phyloP scores from a whole-genome alignment of 2,888 invertebrate species.

The Cerastis rubricosa region DNA sequence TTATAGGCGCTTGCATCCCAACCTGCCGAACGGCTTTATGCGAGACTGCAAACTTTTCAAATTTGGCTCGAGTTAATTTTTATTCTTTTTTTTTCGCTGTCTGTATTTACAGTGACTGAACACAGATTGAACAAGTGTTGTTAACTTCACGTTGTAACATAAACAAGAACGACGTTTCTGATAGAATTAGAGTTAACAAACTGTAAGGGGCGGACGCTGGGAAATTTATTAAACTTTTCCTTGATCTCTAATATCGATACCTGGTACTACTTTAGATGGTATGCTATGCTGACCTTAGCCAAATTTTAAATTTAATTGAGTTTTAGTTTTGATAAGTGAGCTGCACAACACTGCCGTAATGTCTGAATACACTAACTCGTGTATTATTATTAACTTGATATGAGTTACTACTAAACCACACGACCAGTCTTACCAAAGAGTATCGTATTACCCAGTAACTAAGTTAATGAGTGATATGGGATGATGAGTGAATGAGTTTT shows the following conservation, averaged over 20 bases:
- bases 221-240: constrained; percentile 74
- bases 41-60: constrained; percentile 52
- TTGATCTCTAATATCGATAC: constrained; percentile 59
- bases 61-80: constrained; percentile 57
- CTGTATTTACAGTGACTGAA: constrained; percentile 58
- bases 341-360: background rate
- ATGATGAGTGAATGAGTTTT: no score
- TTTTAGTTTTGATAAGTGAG: background rate
- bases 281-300: background rate
- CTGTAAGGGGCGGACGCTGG: constrained; percentile 69
- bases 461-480: background rate
- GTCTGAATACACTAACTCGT: background rate
- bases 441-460: background rate
- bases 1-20: constrained; percentile 42
- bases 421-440: background rate
- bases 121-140: constrained; percentile 68
- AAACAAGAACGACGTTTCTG: constrained; percentile 72
- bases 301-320: background rate
- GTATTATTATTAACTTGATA: background rate
- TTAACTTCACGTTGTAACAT: constrained; percentile 68
- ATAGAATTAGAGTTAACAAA: constrained; percentile 78
- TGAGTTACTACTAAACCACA: background rate
- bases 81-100: constrained; percentile 53
- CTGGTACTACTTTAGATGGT: background rate
- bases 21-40: constrained; percentile 44